Evolutionary conservation across 53 echinoderm and acorn worm species (phyloP).

Genomic region (Echinarachnius parma): DNA sequence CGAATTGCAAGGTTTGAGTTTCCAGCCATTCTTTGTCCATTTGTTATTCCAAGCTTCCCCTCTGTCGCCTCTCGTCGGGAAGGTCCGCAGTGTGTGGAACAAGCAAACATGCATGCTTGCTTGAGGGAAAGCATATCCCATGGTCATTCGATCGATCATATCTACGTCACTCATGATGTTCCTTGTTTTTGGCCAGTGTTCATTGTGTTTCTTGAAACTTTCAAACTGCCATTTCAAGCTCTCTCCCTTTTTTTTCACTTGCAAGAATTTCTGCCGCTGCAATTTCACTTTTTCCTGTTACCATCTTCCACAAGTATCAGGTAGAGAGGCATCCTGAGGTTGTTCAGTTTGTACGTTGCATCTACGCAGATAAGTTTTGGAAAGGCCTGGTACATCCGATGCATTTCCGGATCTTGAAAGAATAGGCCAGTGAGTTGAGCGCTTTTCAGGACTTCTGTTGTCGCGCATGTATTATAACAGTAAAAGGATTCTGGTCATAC

Average conservation of each 20-base stretch:
- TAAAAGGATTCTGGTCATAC: slow-evolving; percentile 19
- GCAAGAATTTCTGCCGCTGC: slow-evolving; percentile 27
- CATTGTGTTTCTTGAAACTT: slow-evolving; percentile 53
- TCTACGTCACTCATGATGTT: slow-evolving; percentile 60
- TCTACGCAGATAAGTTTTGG: slow-evolving; percentile 57
- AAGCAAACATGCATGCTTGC: slow-evolving; percentile 52
- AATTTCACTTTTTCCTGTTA: slow-evolving; percentile 46
- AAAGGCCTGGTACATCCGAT: slow-evolving; percentile 33
- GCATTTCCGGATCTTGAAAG: slow-evolving; percentile 54
- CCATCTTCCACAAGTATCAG: slow-evolving; percentile 55
- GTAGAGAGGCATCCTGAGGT: slow-evolving; percentile 57
- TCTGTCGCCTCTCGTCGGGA: slow-evolving; percentile 41
- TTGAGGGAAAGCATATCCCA: slow-evolving; percentile 23
- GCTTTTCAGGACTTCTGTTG: slow-evolving; percentile 35
- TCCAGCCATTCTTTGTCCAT: slow-evolving; percentile 16
- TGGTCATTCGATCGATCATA: slow-evolving; percentile 32
- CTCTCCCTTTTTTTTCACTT: slow-evolving; percentile 14
- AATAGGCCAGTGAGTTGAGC: slow-evolving; percentile 35
- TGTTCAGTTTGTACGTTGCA: slow-evolving; percentile 55
- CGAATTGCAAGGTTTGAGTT: no score
- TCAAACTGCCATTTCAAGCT: slow-evolving; percentile 37
- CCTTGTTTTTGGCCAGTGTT: slow-evolving; percentile 23
- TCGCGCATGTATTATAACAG: slow-evolving; percentile 14
- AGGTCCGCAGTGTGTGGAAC: slow-evolving; percentile 48
- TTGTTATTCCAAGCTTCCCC: slow-evolving; percentile 25